phyloP scores from a whole-genome alignment of 2,888 invertebrate genomes.

The Perizoma affinitatum region DNA sequence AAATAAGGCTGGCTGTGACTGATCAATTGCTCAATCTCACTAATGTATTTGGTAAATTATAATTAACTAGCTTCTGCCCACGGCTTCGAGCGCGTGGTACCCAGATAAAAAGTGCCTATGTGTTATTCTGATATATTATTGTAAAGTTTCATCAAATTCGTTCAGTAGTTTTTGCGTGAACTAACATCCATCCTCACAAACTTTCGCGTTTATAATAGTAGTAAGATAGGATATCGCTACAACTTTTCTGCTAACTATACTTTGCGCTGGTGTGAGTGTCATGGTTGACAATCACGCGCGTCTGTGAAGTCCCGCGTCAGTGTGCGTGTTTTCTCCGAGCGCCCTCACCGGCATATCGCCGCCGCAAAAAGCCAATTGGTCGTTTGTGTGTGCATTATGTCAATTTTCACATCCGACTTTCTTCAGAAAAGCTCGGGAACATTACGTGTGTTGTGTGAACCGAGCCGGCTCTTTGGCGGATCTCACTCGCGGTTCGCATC shows the following conservation, averaged over 20 bases:
- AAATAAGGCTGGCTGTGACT: background rate
- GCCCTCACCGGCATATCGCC: constrained; percentile 47
- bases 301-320: constrained; percentile 42
- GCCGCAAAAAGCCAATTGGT: constrained; percentile 70
- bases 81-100: too few species aligned
- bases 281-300: constrained; percentile 48
- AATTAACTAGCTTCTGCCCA: too few species aligned
- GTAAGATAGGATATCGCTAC: too few species aligned
- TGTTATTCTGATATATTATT: too few species aligned
- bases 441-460: constrained; percentile 58
- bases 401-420: constrained; percentile 83
- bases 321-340: constrained; percentile 56
- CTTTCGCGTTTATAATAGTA: too few species aligned
- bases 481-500: constrained; percentile 69
- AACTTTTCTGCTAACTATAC: constrained; percentile 50
- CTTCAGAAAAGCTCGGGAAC: constrained; percentile 61
- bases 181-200: too few species aligned
- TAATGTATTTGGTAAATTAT: background rate
- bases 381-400: constrained; percentile 71
- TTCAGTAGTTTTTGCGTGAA: too few species aligned
- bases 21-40: background rate
- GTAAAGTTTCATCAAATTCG: too few species aligned
- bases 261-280: constrained; percentile 42
- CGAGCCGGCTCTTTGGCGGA: constrained; percentile 44
- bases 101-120: too few species aligned